Conservation (phyloP, 1,140 invertebrate genomes). For the Drosophila orena region DNA sequence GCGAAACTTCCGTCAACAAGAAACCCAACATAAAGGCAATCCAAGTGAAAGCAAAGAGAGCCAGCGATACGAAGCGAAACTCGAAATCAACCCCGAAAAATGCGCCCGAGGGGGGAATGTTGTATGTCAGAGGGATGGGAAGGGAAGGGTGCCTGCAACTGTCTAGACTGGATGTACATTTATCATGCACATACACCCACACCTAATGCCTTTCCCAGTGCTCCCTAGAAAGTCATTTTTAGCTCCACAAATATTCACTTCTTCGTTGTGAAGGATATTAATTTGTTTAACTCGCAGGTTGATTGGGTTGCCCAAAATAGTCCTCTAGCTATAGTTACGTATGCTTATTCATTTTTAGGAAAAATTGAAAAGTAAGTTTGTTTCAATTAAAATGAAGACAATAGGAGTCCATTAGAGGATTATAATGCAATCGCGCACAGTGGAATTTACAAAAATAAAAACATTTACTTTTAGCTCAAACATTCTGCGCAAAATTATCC, state of each 20-base stretch:
- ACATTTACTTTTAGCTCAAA: not conserved
- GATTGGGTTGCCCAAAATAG: not conserved
- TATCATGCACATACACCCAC: constrained; percentile 42
- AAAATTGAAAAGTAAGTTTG: no score
- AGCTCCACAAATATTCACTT: not conserved
- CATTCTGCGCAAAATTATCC: not conserved
- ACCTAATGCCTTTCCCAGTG: constrained; percentile 7
- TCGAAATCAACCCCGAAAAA: constrained; percentile 74
- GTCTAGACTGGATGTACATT: constrained; percentile 75
- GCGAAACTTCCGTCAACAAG: constrained; percentile 71
- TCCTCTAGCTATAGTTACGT: no score
- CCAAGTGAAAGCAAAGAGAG: constrained; percentile 55
- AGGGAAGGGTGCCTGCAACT: constrained; percentile 57
- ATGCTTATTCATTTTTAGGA: no score
- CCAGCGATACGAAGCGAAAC: constrained; percentile 44
- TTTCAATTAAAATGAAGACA: no score
- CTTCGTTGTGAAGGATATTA: not conserved
- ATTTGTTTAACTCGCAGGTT: not conserved
- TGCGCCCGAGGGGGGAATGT: constrained; percentile 45
- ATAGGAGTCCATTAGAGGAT: no score
- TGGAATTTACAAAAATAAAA: not conserved
- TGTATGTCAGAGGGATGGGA: constrained; percentile 18
- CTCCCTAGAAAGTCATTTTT: constrained; percentile 15
- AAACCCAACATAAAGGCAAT: constrained; percentile 54
- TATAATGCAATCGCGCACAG: no score